Base-by-base conservation (phyloP, 2,888 invertebrate genomes). In the Caenorhabditis uteleia region DNA sequence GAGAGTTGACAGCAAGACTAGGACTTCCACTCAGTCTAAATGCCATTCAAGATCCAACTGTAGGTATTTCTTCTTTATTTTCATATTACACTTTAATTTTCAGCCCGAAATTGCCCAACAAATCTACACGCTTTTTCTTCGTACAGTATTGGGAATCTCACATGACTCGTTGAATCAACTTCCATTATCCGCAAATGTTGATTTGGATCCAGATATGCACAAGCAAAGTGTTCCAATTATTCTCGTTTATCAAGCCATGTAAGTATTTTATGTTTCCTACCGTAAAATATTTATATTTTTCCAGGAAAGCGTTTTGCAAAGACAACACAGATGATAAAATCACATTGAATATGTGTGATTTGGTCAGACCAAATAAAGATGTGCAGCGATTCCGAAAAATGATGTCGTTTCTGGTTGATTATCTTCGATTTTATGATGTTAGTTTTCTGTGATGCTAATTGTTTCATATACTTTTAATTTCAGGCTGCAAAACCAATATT, bases 271-370 rank as follows among this genome's bases (percentile, higher is more conserved):
- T n/a, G 25, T 12, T 12, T 8, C 26, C 23, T 25, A 34, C n/a
- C 27, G 14, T 14, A 29, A 4, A 5, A 20, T 27, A 34, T 21
- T 1, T 25, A 7, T 23, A 33, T 16, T 16, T 51, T 43, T 61
- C 16, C 45, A 61, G 61, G 43, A 61, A 56, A 50, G 55, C 55
- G 1, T 55, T 56, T 38, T 36, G 55, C 6, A 26, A 8, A 18
- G 61, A 61, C 25, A 39, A 44, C n/a, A 47, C 61, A 5, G 46
- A 38, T 3, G 29, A 33, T 23, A 44, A 50, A n/a, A n/a, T 61
- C n/a, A 38, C 42, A 7, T 29, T 61, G 27, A 40, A 46, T n/a
- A 61, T 61, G 55, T 61, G 61, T 26, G 61, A 61, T 44, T 21
- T 61, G n/a, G 50, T 55, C 1, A n/a, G 16, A 2, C 61, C 61